Base-by-base conservation (phyloP, 2,113 vertebrate genomes). In the Tachysurus vachellii region DNA sequence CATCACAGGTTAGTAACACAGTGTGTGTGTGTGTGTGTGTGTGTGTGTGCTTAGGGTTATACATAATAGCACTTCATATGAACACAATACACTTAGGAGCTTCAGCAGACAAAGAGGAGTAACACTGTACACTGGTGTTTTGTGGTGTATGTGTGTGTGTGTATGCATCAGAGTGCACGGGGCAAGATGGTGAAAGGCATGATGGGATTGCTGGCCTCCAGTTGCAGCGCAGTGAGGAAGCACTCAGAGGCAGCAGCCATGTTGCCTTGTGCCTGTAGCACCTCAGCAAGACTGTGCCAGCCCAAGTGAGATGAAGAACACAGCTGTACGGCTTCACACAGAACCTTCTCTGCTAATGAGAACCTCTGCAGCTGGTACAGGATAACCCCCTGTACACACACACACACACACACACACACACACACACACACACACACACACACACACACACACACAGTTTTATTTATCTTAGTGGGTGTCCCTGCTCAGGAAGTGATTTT, bases 171-270 rank as follows among this genome's bases (percentile, higher is more conserved):
- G 91, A 99, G 97, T 0, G 96, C 94, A 14, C 98, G 93, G 64
- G 98, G 98, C 73, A 99, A 98, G 93, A 99, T 97, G 92, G 98
- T 99, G 88, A 99, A 99, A 86, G 98, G 98, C 90, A 99, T 95
- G 0, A 99, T 95, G 0, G 98, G 98, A 92, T 97, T 97, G 95
- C 97, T 99, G 89, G 98, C 98, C 94, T 99, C 98, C 84, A 99
- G 96, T 94, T 99, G 98, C 95, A 99, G 90, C 0, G 98, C 98
- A 0, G 97, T 98, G 87, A 99, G 96, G 93, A 99, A 99, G 93
- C 98, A 99, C 93, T 99, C 98, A 0, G 97, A 99, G 0, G 98
- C 98, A 0, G 98, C 98, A 0, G 96, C 95, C 0, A 97, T 94
- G 31, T 98, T 97, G 91, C 98, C 98, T 94, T 99, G 98, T 62